phyloP scores from a whole-genome alignment of 2,888 invertebrate genomes.

The Eustalomyia histrio region DNA sequence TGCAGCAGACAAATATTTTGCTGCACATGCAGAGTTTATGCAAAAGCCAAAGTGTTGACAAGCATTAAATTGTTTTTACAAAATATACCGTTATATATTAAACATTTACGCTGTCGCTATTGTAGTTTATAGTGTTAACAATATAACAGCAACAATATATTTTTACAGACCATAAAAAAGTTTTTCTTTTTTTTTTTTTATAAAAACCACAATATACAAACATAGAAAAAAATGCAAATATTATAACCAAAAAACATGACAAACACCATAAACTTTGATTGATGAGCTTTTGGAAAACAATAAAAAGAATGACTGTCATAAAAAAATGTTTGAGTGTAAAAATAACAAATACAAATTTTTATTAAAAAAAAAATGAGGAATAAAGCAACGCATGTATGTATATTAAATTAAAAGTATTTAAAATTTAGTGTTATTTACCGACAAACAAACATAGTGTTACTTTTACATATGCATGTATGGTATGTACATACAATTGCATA shows the following conservation, averaged over 20 bases:
- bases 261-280: slow-evolving; percentile 64
- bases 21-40: slow-evolving; percentile 27
- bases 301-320: slow-evolving; percentile 48
- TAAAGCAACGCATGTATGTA: slow-evolving; percentile 31
- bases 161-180: slow-evolving; percentile 35
- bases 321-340: slow-evolving; percentile 5
- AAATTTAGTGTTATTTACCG: slow-evolving; percentile 38
- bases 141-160: slow-evolving; percentile 35
- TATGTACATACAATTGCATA: slow-evolving; percentile 8
- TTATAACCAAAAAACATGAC: slow-evolving; percentile 42
- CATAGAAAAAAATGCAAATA: slow-evolving; percentile 23
- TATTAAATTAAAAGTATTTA: slow-evolving; percentile 43
- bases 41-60: slow-evolving; percentile 60
- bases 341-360: slow-evolving; percentile 9
- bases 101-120: slow-evolving; percentile 31
- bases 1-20: slow-evolving; percentile 22
- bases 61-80: slow-evolving; percentile 58
- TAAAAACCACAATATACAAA: slow-evolving; percentile 48
- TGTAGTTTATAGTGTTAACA: slow-evolving; percentile 43
- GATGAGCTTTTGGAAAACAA: slow-evolving; percentile 59
- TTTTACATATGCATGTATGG: too few relatives aligned
- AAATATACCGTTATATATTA: slow-evolving; percentile 46
- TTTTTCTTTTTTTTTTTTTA: background rate
- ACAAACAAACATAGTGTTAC: background rate
- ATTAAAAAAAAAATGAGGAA: slow-evolving; percentile 8